phyloP scores from a whole-genome alignment of 1,140 invertebrate species.

The Zaprionus africanus region DNA sequence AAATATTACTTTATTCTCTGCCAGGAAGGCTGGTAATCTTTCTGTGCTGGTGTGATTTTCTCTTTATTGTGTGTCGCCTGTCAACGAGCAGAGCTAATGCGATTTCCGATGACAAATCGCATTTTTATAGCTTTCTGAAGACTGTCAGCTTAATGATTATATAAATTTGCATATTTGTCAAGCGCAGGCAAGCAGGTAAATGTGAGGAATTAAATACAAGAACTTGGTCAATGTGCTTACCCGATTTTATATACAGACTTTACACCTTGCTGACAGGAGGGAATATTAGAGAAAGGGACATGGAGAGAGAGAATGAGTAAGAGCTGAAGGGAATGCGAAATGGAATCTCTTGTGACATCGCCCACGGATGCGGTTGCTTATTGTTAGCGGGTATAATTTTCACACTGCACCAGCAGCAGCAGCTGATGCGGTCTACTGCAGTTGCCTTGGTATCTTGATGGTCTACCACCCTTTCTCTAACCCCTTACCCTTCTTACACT shows the following conservation, averaged over 20 bases:
- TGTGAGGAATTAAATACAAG: not conserved
- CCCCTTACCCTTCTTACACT: not conserved
- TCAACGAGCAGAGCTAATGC: slow-evolving; percentile 3
- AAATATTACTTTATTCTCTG: not conserved
- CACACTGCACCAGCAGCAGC: slow-evolving; percentile 44
- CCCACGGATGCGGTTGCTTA: slow-evolving; percentile 32
- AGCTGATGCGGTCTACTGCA: slow-evolving; percentile 12
- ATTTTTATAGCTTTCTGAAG: slow-evolving; percentile 16
- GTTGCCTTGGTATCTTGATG: slow-evolving; percentile 16
- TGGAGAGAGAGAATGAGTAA: not conserved
- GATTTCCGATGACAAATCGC: not conserved
- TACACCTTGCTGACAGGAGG: not conserved
- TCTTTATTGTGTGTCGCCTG: not conserved
- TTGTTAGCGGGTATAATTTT: slow-evolving; percentile 67
- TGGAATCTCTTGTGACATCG: slow-evolving; percentile 47
- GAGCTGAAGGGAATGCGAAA: not conserved
- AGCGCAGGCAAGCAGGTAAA: slow-evolving; percentile 12
- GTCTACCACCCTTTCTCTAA: not conserved
- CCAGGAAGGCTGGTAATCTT: not conserved
- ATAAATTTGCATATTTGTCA: slow-evolving; percentile 33
- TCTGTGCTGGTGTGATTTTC: not conserved
- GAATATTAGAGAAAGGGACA: not conserved
- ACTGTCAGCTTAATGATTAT: slow-evolving; percentile 17
- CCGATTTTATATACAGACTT: slow-evolving; percentile 1
- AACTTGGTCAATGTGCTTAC: slow-evolving; percentile 1